Evolutionary conservation across 2,888 invertebrate species (phyloP), one percentile per base, ranked within the genome.

Genomic region (Lymantria dispar): DNA sequence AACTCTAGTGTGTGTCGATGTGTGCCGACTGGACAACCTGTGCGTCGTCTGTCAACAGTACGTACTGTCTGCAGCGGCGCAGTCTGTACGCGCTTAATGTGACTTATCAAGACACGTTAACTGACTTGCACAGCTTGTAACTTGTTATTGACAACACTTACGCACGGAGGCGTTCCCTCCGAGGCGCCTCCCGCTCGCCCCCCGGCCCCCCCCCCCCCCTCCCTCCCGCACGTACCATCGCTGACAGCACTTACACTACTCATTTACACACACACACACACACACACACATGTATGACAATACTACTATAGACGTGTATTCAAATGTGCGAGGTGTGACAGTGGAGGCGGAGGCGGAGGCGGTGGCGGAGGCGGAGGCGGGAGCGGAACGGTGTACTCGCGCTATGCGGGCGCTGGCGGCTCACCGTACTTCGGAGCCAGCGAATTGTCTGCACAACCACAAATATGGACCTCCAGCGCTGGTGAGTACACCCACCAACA

Each of bases 341-440:
- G 62, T 14, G 61, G 73, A 41, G 71, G 69, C 33, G 68, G 70
- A 8, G 63, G 68, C 12, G 71, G 72, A 8, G 68, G 73, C 48
- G 73, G 75, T 11, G 69, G 75, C 48, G 73, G 70, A 8, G 63
- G 68, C 11, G 71, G 72, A 8, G 68, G 73, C 14, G 76, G 69
- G 10, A 68, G 74, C 48, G 73, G 75, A 51, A 72, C 68, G 3
- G 80, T 72, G 55, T 86, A 84, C 74, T 52, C 81, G 39, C 83
- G 86, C 48, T 85, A 87, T 72, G 66, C 72, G 14, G 60, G 56
- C 5, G 12, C 42, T 22, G 72, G 74, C 56, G 68, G 80, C 51
- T 77, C 87, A 40, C 80, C 85, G 3, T 88, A 88, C 81, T 89
- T 85, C 76, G 58, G 74, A 52, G 74, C 72, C 57, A 77, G 79